Percentiles rank a stretch among this genome's conserved stretches.
Evolutionary conservation across 1,140 invertebrate genomes (phyloP).

Genomic region (Trichomalopsis sarcophagae): DNA sequence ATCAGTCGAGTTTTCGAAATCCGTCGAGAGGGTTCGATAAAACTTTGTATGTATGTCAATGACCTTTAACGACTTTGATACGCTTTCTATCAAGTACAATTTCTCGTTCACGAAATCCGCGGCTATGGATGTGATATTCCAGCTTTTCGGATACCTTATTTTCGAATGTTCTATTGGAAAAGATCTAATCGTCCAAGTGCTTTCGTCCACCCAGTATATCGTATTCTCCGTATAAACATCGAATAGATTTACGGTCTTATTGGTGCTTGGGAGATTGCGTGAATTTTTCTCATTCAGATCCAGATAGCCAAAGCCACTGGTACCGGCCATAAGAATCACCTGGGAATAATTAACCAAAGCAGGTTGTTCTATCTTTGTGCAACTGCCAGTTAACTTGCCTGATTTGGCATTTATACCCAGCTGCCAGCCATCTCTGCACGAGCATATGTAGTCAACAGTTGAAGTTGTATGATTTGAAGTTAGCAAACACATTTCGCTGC

Average conservation of each 20-base stretch:
- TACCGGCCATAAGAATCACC: background rate
- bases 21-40: background rate
- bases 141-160: background rate
- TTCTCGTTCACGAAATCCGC: background rate
- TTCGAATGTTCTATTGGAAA: background rate
- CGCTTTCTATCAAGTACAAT: background rate
- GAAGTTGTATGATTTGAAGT: background rate
- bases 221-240: background rate
- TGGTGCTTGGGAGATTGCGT: background rate
- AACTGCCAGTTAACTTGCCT: too few relatives aligned
- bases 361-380: too few relatives aligned
- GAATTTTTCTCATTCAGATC: background rate
- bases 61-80: background rate
- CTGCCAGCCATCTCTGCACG: background rate
- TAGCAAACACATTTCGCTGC: background rate
- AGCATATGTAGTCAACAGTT: background rate
- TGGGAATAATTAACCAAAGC: too few relatives aligned
- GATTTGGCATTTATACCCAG: background rate
- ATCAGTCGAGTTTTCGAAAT: background rate
- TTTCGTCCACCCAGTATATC: background rate
- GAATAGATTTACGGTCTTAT: background rate
- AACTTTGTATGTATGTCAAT: background rate
- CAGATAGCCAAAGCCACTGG: background rate
- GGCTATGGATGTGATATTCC: background rate
- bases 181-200: background rate